These are phyloP conservation scores for Axea sp. DNA, from an alignment of 2,888 invertebrate species.

Conservation along the genomic window DNA sequence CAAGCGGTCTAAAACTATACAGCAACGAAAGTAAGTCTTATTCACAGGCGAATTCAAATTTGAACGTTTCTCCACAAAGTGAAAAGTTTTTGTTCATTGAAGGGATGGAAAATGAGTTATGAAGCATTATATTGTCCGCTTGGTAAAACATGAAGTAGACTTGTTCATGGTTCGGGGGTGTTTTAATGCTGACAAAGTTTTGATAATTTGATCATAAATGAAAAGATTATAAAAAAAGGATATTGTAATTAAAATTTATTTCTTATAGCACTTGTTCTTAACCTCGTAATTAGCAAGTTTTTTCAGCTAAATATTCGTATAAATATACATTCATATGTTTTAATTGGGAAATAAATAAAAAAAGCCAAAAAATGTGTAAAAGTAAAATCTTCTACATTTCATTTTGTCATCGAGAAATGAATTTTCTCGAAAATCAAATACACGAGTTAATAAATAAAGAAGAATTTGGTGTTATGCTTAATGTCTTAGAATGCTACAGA, in stretches of 20 bases:
- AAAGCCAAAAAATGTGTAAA: too few relatives aligned
- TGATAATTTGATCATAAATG: conserved; percentile 54
- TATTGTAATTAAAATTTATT: conserved; percentile 11
- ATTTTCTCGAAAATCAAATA: too few relatives aligned
- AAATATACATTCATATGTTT: too few relatives aligned
- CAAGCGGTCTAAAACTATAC: conserved; percentile 20
- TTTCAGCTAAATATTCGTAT: not conserved
- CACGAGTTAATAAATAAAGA: too few relatives aligned
- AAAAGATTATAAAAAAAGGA: conserved; percentile 18
- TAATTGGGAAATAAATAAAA: too few relatives aligned
- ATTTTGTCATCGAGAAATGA: too few relatives aligned
- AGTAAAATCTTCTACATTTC: too few relatives aligned
- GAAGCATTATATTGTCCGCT: conserved; percentile 54
- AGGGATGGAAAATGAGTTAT: conserved; percentile 50
- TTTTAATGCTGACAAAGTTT: conserved; percentile 51
- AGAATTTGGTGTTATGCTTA: too few relatives aligned
- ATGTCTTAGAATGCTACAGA: too few relatives aligned
- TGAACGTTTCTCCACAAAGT: conserved; percentile 49
- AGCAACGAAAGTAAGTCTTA: conserved; percentile 29
- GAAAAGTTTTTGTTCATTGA: conserved; percentile 54
- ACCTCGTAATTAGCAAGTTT: not conserved
- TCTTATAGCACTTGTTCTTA: not conserved
- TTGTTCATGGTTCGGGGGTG: conserved; percentile 43
- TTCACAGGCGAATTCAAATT: conserved; percentile 45
- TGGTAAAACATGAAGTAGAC: conserved; percentile 50